phyloP scores from a whole-genome alignment of 2,113 vertebrate species.

The Tragelaphus imberbis region DNA sequence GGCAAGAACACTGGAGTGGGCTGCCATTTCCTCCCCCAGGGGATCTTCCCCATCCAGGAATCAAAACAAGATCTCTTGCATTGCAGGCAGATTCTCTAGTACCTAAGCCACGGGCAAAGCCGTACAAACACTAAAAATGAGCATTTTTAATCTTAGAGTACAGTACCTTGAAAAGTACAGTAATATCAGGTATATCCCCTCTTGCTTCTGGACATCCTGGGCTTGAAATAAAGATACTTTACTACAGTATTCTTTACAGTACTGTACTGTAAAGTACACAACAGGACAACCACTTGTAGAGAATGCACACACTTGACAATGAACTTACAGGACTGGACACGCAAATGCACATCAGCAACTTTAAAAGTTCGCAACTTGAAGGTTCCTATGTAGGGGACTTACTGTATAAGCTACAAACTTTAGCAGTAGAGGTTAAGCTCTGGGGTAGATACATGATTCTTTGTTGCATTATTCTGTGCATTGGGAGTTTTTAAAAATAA shows the following conservation, averaged over 20 bases:
- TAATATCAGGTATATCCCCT: neutral
- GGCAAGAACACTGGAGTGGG: neutral
- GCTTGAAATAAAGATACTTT: neutral
- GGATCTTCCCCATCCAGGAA: neutral
- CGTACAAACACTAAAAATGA: neutral
- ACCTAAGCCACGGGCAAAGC: neutral
- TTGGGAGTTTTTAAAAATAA: neutral
- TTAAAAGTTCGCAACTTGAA: neutral
- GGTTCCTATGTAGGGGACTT: neutral
- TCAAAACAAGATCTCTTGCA: neutral
- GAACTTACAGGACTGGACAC: neutral
- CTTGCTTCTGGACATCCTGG: neutral
- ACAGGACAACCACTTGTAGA: neutral
- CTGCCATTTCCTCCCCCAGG: neutral
- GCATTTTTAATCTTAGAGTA: neutral
- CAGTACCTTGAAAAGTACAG: neutral
- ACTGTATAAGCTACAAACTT: neutral
- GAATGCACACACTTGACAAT: neutral
- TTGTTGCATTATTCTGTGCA: neutral
- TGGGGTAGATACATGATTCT: neutral
- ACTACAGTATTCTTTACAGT: neutral
- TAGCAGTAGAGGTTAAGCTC: neutral
- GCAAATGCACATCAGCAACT: neutral
- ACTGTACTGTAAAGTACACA: neutral
- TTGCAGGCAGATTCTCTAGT: neutral